Evolutionary conservation across 23 tunicate species (phyloP), one percentile per base, ranked within the genome.

Genomic region (Ciona savignyi): DNA sequence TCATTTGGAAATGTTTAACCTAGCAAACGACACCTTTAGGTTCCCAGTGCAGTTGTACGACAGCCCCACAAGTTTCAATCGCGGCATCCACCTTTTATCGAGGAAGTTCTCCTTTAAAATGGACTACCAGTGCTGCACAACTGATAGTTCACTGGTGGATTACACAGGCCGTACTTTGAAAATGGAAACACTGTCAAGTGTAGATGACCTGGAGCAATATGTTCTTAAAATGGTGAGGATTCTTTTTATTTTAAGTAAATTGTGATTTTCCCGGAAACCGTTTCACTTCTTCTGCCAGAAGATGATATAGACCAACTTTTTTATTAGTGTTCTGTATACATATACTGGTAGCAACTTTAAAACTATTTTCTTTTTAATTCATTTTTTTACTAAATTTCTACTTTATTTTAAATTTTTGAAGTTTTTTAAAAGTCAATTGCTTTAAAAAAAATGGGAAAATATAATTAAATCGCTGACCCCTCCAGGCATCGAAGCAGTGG

Each of bases 401-500:
- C 20, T 49, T 49, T 49, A 49, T 49, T 15, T 49, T 15, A 20
- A 15, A 49, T 49, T 49, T 49, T 49, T 49, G 20, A 49, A 49
- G 15, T 15, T 49, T 49, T 15, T 49, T 49, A 49, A 49, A 49
- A 15, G 61, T 49, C 20, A 20, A 15, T 15, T 49, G 20, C 20
- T 15, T 49, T n/a, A 20, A 20, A 20, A 49, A 15, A 49, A 49
- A 15, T 20, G 20, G 19, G 19, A 49, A 15, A 15, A 20, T 49
- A 49, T 15, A 20, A 49, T 15, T 15, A 49, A 49, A 6, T 63
- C 11, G 2, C n/a, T n/a, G n/a, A n/a, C n/a, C 31, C 30, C 32
- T 70, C 22, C 71, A 91, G 97, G 87, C 77, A 22, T 91, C 91
- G 0, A 91, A 91, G 76, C 97, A 91, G 42, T 91, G 97, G 97